Evolutionary conservation across 2,888 invertebrate species (phyloP).

Genomic region (Heliconius charithonia): DNA sequence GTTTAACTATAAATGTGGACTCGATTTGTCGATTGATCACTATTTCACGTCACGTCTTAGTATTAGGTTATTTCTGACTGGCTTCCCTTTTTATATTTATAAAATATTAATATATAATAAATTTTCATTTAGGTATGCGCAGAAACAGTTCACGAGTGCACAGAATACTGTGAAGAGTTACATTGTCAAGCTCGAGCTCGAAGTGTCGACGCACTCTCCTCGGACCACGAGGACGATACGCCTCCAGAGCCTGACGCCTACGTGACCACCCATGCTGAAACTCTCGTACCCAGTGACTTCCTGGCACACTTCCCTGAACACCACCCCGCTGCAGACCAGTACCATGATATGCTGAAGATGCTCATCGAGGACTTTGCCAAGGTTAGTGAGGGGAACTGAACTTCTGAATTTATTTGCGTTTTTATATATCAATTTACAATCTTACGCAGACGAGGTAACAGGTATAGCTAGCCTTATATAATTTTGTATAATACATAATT

Average conservation of each 20-base stretch:
- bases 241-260: constrained; percentile 67
- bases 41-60: no score
- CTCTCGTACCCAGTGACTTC: constrained; percentile 64
- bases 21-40: no score
- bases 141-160: constrained; percentile 74
- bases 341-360: constrained; percentile 81
- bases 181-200: constrained; percentile 77
- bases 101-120: neutral
- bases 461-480: neutral
- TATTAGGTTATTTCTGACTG: no score
- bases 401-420: neutral
- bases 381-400: constrained; percentile 51
- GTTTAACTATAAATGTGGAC: no score
- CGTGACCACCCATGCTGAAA: constrained; percentile 73
- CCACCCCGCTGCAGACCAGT: constrained; percentile 57
- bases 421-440: neutral
- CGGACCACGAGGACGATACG: constrained; percentile 68
- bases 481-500: neutral
- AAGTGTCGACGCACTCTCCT: constrained; percentile 69
- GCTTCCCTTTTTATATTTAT: no score
- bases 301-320: constrained; percentile 62
- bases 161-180: constrained; percentile 80
- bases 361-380: constrained; percentile 86
- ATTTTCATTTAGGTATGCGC: constrained; percentile 65
- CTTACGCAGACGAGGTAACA: neutral